Evolutionary conservation across 2,797 vertebrate species (phyloP).

Genomic region (Pangasius macronema): DNA sequence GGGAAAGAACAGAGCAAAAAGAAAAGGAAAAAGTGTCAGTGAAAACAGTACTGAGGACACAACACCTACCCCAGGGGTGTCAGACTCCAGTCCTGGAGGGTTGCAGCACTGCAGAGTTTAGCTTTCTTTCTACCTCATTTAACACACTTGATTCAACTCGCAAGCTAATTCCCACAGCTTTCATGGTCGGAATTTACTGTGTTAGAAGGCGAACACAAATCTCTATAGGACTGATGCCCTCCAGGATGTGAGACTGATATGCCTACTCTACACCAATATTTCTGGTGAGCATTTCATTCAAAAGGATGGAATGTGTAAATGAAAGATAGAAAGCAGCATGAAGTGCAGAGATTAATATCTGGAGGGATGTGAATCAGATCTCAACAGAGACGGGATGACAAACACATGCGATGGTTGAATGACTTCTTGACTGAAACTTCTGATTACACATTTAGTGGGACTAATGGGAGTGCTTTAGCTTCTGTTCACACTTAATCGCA

Average conservation of each 20-base stretch:
- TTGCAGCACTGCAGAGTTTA: constrained; percentile 13
- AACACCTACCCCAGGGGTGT: constrained; percentile 7
- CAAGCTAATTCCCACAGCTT: constrained; percentile 6
- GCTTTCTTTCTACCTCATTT: constrained; percentile 23
- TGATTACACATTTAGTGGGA: constrained; percentile 23
- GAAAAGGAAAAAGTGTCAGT: constrained; percentile 22
- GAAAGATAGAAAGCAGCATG: constrained; percentile 6
- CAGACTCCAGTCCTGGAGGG: constrained; percentile 15
- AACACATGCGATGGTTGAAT: constrained; percentile 45
- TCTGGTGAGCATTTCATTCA: not conserved
- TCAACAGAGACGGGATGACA: constrained; percentile 19
- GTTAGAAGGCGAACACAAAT: not conserved
- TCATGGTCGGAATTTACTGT: not conserved
- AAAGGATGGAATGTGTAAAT: not conserved
- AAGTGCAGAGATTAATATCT: constrained; percentile 22
- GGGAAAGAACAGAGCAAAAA: constrained; percentile 49
- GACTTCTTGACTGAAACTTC: constrained; percentile 49
- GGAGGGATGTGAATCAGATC: constrained; percentile 10
- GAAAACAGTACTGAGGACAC: constrained; percentile 25
- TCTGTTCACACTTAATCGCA: not conserved
- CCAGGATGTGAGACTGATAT: not conserved
- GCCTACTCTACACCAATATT: not conserved
- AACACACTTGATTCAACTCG: not conserved
- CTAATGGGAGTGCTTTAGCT: constrained; percentile 27
- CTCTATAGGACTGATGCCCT: not conserved